phyloP scores from a whole-genome alignment of 1,140 invertebrate species.

The Hydropsyche tenuis region DNA sequence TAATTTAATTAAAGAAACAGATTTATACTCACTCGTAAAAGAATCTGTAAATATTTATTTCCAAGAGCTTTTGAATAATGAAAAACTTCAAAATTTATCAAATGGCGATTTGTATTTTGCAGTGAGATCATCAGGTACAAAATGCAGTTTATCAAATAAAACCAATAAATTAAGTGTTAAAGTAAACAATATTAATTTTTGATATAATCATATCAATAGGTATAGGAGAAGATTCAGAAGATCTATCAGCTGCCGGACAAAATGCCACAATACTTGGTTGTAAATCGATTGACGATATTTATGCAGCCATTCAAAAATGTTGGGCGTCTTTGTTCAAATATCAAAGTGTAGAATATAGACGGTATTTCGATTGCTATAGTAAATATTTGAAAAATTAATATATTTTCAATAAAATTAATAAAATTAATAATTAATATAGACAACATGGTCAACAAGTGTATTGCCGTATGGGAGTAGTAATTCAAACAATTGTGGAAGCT shows the following conservation, averaged over 20 bases:
- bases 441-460: slow-evolving; percentile 70
- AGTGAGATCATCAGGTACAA: slow-evolving; percentile 61
- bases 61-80: slow-evolving; percentile 23
- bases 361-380: slow-evolving; percentile 54
- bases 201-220: slow-evolving; percentile 60
- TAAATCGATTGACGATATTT: slow-evolving; percentile 61
- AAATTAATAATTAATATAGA: slow-evolving; percentile 43
- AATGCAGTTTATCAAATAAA: neutral
- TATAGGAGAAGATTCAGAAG: slow-evolving; percentile 78
- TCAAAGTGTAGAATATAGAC: slow-evolving; percentile 76
- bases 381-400: neutral
- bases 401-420: too few species aligned
- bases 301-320: slow-evolving; percentile 70
- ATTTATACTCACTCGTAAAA: slow-evolving; percentile 53
- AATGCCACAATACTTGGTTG: slow-evolving; percentile 79
- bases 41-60: slow-evolving; percentile 53
- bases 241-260: slow-evolving; percentile 84
- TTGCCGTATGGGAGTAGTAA: slow-evolving; percentile 79
- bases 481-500: slow-evolving; percentile 78
- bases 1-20: slow-evolving; percentile 53
- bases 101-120: slow-evolving; percentile 56
- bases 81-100: slow-evolving; percentile 29
- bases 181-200: too few species aligned
- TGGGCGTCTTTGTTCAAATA: slow-evolving; percentile 82
- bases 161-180: too few species aligned